Evolutionary conservation across 2,113 vertebrate genomes (phyloP), one percentile per base, ranked within the genome.

Genomic region (Hassar affinis): DNA sequence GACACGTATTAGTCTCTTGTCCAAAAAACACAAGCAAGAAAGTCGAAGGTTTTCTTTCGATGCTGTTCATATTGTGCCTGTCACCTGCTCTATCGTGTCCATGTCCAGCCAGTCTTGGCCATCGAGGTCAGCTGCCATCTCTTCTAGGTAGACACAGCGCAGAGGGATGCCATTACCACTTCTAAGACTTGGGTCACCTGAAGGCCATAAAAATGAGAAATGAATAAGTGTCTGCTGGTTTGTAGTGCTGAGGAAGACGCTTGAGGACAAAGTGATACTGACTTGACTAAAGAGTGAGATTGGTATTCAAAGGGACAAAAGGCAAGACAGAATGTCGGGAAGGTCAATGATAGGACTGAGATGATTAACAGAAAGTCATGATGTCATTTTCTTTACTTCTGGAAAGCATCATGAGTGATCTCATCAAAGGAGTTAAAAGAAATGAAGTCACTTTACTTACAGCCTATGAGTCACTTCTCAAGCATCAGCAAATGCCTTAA

Each of bases 21-120:
- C 30, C 35, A 42, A 69, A 74, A 74, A 69, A 62, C 27, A 62
- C 9, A 49, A 49, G 38, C 4, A 59, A 56, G 4, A 27, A 49
- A 17, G 47, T 3, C 3, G 38, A 42, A 42, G 6, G 38, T 42
- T 42, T 42, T 42, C 38, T 42, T 42, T 42, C 6, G 38, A 42
- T 6, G 38, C 49, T 51, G 57, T 61, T 14, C 2, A 72, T 20
- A 17, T 66, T 56, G 12, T 78, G 81, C 33, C 54, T 17, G 42
- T 72, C 51, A 99, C 98, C 96, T 99, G 97, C 84, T 98, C 97
- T 10, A 99, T 93, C 0, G 97, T 99, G 88, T 96, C 93, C 98
- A 98, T 99, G 91, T 99, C 97, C 81, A 99, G 93, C 97, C 97
- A 99, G 93, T 99, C 97, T 92, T 99, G 98, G 51, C 97, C 98